Evolutionary conservation across 2,888 invertebrate genomes (phyloP).

Genomic region (Polydrusus pterygomalis): DNA sequence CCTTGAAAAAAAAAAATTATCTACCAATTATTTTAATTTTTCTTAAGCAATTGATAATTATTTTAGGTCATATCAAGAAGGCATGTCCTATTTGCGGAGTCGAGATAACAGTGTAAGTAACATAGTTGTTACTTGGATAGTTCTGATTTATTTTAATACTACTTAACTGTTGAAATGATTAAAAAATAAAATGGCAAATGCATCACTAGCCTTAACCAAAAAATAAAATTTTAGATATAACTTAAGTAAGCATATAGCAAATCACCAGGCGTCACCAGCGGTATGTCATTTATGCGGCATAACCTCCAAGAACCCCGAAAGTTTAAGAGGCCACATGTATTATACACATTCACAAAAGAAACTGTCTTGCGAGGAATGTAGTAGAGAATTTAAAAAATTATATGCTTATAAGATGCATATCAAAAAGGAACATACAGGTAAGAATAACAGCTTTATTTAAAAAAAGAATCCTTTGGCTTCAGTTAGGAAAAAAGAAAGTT

Average conservation of each 20-base stretch:
- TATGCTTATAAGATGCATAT: conserved; percentile 63
- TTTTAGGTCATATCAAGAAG: conserved; percentile 62
- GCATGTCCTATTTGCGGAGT: conserved; percentile 64
- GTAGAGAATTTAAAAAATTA: conserved; percentile 60
- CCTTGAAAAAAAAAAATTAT: no score
- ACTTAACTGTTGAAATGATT: no score
- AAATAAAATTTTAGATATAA: conserved; percentile 58
- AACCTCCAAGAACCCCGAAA: conserved; percentile 64
- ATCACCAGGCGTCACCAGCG: conserved; percentile 62
- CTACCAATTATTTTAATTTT: no score
- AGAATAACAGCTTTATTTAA: not conserved
- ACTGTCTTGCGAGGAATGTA: conserved; percentile 60
- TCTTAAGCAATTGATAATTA: not conserved
- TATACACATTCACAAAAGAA: conserved; percentile 61
- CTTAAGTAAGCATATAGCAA: conserved; percentile 64
- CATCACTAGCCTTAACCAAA: no score
- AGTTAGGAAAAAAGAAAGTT: no score
- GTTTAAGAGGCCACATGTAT: conserved; percentile 61
- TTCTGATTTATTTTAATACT: no score
- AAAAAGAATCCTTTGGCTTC: no score
- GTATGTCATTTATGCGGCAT: conserved; percentile 66
- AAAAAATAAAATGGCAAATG: no score
- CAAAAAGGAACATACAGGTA: conserved; percentile 56
- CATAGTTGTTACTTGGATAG: not conserved
- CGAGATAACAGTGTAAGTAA: conserved; percentile 58